phyloP scores from a whole-genome alignment of 2,113 vertebrate genomes.

The Heterotilapia buettikoferi region DNA sequence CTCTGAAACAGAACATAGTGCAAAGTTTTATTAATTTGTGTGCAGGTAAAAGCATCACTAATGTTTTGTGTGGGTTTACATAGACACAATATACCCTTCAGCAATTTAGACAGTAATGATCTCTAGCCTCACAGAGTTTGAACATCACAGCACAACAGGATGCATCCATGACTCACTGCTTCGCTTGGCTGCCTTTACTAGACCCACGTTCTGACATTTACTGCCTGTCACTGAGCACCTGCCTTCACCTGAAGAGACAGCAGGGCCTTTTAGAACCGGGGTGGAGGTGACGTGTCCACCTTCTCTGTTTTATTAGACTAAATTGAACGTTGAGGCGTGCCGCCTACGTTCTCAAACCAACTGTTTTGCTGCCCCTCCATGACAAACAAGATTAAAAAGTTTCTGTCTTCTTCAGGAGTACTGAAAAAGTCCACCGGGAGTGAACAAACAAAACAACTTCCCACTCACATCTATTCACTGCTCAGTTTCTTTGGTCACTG shows the following conservation, averaged over 20 bases:
- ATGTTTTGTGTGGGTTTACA: background rate
- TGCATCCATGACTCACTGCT: conserved; percentile 28
- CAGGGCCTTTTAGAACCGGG: background rate
- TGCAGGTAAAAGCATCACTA: background rate
- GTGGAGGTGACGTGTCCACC: background rate
- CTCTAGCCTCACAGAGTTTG: background rate
- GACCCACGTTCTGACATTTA: conserved; percentile 40
- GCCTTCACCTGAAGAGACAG: conserved; percentile 25
- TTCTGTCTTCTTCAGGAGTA: background rate
- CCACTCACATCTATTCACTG: background rate
- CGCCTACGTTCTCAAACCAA: background rate
- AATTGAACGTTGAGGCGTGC: background rate
- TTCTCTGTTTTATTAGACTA: background rate
- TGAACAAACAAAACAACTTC: background rate
- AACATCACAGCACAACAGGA: background rate
- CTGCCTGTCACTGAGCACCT: conserved; percentile 3
- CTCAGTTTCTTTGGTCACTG: background rate
- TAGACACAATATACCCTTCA: background rate
- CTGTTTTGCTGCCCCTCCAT: background rate
- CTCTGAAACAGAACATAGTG: background rate
- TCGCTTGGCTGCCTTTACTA: background rate
- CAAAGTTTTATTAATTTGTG: background rate
- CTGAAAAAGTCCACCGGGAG: background rate
- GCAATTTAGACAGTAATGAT: background rate
- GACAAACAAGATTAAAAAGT: background rate